These are phyloP conservation scores for Brachyistius frenatus DNA, from an alignment of 2,113 vertebrate genomes.

Conservation along the genomic window DNA sequence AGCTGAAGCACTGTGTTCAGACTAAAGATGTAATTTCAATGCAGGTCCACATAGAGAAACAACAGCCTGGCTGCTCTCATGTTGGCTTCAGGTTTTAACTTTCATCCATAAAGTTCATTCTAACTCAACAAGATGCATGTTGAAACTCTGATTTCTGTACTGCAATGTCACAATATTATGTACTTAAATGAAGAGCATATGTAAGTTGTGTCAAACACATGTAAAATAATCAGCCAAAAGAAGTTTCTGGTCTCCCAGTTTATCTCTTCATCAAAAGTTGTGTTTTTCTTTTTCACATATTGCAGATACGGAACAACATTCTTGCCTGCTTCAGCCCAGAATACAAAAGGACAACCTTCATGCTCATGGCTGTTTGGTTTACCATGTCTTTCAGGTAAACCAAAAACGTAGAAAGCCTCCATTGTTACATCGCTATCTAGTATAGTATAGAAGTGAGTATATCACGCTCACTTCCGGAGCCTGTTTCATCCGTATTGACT, in stretches of 20 bases:
- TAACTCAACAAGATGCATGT: background rate
- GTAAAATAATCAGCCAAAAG: background rate
- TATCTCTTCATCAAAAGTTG: background rate
- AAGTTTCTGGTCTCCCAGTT: background rate
- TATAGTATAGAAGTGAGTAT: background rate
- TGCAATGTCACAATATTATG: background rate
- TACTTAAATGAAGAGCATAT: background rate
- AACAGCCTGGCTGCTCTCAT: too few species aligned
- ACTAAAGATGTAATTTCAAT: background rate
- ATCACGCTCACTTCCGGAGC: accelerated
- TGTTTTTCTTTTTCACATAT: slow-evolving; percentile 24
- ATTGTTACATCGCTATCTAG: background rate
- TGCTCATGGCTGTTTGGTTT: slow-evolving; percentile 99
- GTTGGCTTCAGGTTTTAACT: too few species aligned
- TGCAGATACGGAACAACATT: slow-evolving; percentile 92
- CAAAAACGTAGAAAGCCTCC: background rate
- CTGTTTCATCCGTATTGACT: background rate
- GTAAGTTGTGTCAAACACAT: background rate
- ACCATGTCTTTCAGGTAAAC: slow-evolving; percentile 97
- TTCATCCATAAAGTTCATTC: background rate
- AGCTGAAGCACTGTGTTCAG: background rate
- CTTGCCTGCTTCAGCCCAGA: slow-evolving; percentile 91
- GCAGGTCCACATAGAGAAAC: too few species aligned
- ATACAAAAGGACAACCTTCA: slow-evolving; percentile 92
- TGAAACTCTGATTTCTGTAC: background rate